Conservation (phyloP, 2,888 invertebrate species). For the Morinoia aosen region DNA sequence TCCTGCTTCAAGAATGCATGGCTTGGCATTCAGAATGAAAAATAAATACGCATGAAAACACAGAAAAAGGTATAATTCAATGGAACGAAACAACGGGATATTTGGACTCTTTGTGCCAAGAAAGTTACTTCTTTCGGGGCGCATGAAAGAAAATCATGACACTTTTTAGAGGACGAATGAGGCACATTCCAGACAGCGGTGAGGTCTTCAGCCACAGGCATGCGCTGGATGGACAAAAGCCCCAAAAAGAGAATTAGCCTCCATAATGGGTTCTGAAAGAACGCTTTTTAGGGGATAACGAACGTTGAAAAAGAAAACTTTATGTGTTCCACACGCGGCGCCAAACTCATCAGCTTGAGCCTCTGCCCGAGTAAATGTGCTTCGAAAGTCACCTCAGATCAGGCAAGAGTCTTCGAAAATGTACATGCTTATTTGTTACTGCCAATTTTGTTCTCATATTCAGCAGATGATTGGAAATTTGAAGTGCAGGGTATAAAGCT, state of each 20-base stretch:
- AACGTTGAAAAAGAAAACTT: slow-evolving; percentile 21
- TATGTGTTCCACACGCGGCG: background rate
- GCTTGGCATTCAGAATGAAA: too few species aligned
- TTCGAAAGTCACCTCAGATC: background rate
- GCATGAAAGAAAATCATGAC: background rate
- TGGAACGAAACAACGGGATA: background rate
- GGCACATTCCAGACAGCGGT: slow-evolving; percentile 8
- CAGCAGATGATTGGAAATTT: background rate
- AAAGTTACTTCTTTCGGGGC: background rate
- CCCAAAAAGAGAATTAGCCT: slow-evolving; percentile 43
- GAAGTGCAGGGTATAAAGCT: background rate
- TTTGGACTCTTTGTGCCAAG: background rate
- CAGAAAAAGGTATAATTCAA: background rate
- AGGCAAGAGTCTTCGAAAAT: background rate
- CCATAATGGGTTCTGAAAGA: slow-evolving; percentile 44
- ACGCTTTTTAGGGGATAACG: slow-evolving; percentile 40
- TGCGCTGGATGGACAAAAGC: slow-evolving; percentile 20
- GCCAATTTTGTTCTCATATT: background rate
- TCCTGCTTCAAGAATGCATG: background rate
- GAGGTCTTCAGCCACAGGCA: slow-evolving; percentile 15
- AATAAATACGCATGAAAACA: background rate
- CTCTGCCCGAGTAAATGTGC: background rate
- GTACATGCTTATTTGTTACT: background rate
- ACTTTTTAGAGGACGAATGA: background rate
- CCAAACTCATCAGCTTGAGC: background rate